These are phyloP conservation scores for Conistra vaccinii DNA, from an alignment of 2,888 invertebrate genomes.

Conservation along the genomic window DNA sequence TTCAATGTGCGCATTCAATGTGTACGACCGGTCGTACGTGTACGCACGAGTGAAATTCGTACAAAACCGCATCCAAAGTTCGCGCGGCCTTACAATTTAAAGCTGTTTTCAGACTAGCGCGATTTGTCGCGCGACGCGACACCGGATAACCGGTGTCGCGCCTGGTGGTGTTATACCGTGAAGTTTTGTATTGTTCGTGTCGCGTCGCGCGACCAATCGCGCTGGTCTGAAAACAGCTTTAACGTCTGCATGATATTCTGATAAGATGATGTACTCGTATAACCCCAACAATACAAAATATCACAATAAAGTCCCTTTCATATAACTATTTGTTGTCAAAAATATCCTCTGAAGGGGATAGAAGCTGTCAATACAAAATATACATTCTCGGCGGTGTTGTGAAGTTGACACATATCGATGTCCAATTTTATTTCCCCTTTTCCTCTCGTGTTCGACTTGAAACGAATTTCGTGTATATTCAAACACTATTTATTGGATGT, in stretches of 20 bases:
- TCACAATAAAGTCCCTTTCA: constrained; percentile 14
- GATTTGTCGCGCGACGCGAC: too few species aligned
- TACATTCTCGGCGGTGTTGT: constrained; percentile 34
- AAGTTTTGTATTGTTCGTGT: too few species aligned
- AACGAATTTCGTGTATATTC: constrained; percentile 50
- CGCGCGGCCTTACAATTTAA: too few species aligned
- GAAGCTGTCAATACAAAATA: constrained; percentile 41
- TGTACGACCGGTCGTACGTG: too few species aligned
- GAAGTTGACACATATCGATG: constrained; percentile 57
- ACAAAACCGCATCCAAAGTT: too few species aligned
- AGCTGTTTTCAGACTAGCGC: too few species aligned
- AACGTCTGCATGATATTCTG: background rate
- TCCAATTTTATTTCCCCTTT: constrained; percentile 53
- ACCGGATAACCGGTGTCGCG: too few species aligned
- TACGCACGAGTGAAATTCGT: too few species aligned
- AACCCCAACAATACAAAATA: constrained; percentile 18
- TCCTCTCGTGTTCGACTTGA: constrained; percentile 33
- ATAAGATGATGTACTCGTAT: background rate
- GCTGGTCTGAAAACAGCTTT: too few species aligned
- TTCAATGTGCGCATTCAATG: too few species aligned
- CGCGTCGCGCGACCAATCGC: too few species aligned
- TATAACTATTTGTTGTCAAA: constrained; percentile 27
- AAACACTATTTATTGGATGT: constrained; percentile 41
- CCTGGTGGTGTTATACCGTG: too few species aligned
- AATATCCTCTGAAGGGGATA: constrained; percentile 29